phyloP scores from a whole-genome alignment of 2,888 invertebrate species.

The Caenorhabditis sp. region DNA sequence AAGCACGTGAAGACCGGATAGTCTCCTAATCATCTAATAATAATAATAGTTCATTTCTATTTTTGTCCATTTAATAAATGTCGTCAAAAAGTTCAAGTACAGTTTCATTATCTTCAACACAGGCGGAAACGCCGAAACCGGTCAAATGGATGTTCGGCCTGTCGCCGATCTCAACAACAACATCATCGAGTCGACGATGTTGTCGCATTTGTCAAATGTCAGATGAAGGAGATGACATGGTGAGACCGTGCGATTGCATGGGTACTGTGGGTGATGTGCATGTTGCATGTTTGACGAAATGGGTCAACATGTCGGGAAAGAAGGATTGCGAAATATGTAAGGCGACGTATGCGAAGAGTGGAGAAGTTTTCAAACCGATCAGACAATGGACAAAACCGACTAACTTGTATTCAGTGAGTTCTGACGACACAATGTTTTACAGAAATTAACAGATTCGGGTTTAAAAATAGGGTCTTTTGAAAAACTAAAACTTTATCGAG shows the following conservation, averaged over 20 bases:
- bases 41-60: background rate
- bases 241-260: slow-evolving; percentile 61
- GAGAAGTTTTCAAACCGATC: slow-evolving; percentile 47
- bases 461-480: slow-evolving; percentile 1
- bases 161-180: background rate
- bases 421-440: no score
- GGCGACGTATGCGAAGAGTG: slow-evolving; percentile 49
- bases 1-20: slow-evolving; percentile 48
- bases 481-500: no score
- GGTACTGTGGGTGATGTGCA: slow-evolving; percentile 65
- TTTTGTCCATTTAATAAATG: slow-evolving; percentile 2
- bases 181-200: slow-evolving; percentile 32
- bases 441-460: no score
- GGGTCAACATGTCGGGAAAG: slow-evolving; percentile 58
- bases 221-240: slow-evolving; percentile 55
- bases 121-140: slow-evolving; percentile 9
- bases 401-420: slow-evolving; percentile 22
- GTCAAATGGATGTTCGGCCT: background rate
- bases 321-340: slow-evolving; percentile 62
- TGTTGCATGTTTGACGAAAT: slow-evolving; percentile 58
- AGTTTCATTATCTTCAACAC: slow-evolving; percentile 8
- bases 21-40: slow-evolving; percentile 23
- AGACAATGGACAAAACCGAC: slow-evolving; percentile 52
- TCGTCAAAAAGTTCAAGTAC: background rate
- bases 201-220: slow-evolving; percentile 65